phyloP scores from a whole-genome alignment of 2,888 invertebrate species.

The Cerceris ruficornis region DNA sequence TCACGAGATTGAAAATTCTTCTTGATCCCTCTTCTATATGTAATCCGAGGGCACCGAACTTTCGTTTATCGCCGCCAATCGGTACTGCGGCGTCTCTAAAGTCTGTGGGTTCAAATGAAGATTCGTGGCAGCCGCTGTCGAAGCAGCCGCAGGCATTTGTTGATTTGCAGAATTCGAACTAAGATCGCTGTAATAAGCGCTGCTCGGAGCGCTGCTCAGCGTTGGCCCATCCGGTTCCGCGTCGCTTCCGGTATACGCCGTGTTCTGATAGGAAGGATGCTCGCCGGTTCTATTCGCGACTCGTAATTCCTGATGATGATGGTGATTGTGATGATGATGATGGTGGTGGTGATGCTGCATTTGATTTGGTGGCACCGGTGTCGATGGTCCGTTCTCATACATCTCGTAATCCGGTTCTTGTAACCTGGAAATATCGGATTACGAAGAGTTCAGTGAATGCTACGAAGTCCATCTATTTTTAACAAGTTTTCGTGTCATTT shows the following conservation, averaged over 20 bases:
- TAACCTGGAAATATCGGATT: conserved; percentile 70
- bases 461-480: conserved; percentile 4
- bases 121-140: conserved; percentile 55
- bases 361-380: conserved; percentile 72
- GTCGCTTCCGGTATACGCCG: conserved; percentile 84
- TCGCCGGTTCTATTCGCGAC: conserved; percentile 69
- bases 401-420: conserved; percentile 80
- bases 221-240: conserved; percentile 84
- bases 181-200: conserved; percentile 89
- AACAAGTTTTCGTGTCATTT: conserved; percentile 7
- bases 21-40: conserved; percentile 64
- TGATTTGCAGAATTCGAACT: conserved; percentile 79
- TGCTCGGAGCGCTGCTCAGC: conserved; percentile 85
- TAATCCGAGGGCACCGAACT: conserved; percentile 78
- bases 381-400: conserved; percentile 79
- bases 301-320: conserved; percentile 69
- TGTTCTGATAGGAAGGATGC: conserved; percentile 87
- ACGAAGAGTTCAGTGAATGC: conserved; percentile 10
- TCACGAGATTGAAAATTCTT: no score
- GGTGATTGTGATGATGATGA: conserved; percentile 72
- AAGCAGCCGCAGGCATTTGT: conserved; percentile 61
- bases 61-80: conserved; percentile 80
- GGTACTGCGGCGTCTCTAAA: conserved; percentile 72
- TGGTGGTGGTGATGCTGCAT: conserved; percentile 69
- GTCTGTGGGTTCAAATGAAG: conserved; percentile 66